Conservation (phyloP, 92 coral and sea anemone genomes). For the Paragorgia papillata region DNA sequence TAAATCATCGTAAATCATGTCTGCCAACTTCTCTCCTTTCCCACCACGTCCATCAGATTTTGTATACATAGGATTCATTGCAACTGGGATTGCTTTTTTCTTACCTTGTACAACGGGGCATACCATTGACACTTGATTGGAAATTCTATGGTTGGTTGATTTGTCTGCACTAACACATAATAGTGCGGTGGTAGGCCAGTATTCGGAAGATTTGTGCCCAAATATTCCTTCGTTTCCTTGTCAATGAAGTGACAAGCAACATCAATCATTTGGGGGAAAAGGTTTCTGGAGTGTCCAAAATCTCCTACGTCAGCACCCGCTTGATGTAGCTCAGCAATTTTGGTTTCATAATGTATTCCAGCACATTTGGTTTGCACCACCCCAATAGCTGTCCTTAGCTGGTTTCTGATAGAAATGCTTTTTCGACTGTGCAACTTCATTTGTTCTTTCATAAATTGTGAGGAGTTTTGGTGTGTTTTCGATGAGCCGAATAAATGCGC, state of each 20-base stretch:
- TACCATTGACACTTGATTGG: slow-evolving; percentile 4
- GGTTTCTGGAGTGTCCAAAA: slow-evolving; percentile 11
- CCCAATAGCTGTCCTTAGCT: no score
- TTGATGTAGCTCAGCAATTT: slow-evolving; percentile 5
- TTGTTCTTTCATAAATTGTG: slow-evolving; percentile 1
- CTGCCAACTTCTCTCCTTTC: slow-evolving; percentile 8
- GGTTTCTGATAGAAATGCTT: neutral
- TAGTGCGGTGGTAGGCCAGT: slow-evolving; percentile 5
- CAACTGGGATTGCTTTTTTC: slow-evolving; percentile 7
- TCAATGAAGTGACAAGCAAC: slow-evolving; percentile 6
- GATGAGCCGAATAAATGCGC: slow-evolving; percentile 4
- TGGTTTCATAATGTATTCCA: neutral
- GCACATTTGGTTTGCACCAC: slow-evolving; percentile 3
- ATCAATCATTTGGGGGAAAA: slow-evolving; percentile 11
- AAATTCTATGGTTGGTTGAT: slow-evolving; percentile 5
- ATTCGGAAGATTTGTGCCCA: slow-evolving; percentile 9
- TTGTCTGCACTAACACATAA: slow-evolving; percentile 1
- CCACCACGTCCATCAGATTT: slow-evolving; percentile 6
- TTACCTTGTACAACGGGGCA: slow-evolving; percentile 8
- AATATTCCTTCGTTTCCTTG: slow-evolving; percentile 14
- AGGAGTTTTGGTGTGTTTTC: slow-evolving; percentile 4
- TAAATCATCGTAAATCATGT: neutral
- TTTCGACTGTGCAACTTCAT: neutral
- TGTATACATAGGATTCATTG: slow-evolving; percentile 4
- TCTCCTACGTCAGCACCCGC: no score